phyloP scores from a whole-genome alignment of 1,140 invertebrate genomes.

The Drosophila kepulauana region DNA sequence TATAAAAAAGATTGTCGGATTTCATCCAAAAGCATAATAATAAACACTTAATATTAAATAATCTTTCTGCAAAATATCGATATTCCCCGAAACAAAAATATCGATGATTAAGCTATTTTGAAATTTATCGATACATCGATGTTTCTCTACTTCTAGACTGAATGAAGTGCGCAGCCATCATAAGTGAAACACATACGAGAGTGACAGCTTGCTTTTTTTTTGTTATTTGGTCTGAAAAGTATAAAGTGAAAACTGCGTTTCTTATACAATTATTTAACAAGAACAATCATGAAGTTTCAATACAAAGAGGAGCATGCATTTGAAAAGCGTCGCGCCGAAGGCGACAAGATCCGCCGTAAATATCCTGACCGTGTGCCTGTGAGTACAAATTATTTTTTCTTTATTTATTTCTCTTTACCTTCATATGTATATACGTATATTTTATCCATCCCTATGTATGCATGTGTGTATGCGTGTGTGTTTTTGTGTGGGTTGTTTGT shows the following conservation, averaged over 20 bases:
- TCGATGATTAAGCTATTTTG: too few species aligned
- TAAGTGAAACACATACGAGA: slow-evolving; percentile 42
- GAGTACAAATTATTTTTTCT: slow-evolving; percentile 86
- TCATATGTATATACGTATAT: slow-evolving; percentile 18
- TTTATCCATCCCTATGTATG: slow-evolving; percentile 19
- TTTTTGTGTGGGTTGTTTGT: slow-evolving; percentile 37
- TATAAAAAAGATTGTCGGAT: too few species aligned
- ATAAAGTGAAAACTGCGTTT: slow-evolving; percentile 82
- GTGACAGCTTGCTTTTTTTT: slow-evolving; percentile 47
- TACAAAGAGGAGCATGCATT: slow-evolving; percentile 99
- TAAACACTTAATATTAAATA: too few species aligned
- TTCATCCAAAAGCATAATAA: too few species aligned
- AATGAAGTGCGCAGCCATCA: slow-evolving; percentile 29
- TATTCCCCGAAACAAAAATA: too few species aligned
- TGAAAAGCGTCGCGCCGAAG: slow-evolving; percentile 99
- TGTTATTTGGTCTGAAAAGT: slow-evolving; percentile 43
- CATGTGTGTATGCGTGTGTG: slow-evolving; percentile 19
- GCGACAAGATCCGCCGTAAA: slow-evolving; percentile 90
- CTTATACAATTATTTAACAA: slow-evolving; percentile 70
- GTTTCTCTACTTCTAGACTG: too few species aligned
- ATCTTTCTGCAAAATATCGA: too few species aligned
- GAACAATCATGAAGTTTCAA: slow-evolving; percentile 96
- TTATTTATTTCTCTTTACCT: slow-evolving; percentile 25
- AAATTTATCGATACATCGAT: too few species aligned
- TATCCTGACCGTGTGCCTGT: slow-evolving; percentile 98